Evolutionary conservation across 2,888 invertebrate genomes (phyloP), one percentile per base, ranked within the genome.

Genomic region (Nymphalis c-album): DNA sequence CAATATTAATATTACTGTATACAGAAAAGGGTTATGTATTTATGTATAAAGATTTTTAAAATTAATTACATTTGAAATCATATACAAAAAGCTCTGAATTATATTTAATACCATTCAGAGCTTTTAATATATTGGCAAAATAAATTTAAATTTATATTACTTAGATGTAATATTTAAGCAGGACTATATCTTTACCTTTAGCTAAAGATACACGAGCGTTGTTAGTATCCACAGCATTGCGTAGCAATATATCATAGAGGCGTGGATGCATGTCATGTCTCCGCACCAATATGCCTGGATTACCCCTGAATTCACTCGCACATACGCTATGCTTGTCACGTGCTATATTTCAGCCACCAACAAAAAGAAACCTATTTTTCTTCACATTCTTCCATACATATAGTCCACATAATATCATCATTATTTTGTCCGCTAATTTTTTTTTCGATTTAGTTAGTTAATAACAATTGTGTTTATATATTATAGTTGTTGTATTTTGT

Each of bases 331-430:
- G 82, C 86, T 73, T 70, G 81, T 84, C 89, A 87, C 86, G 88
- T 80, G 73, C 81, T 78, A 61, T 81, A 78, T 83, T 82, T 81
- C 79, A 84, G 78, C 80, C 80, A 73, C 75, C 78, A 80, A 80
- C 80, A 80, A 84, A 83, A 85, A 82, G 76, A 77, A 31, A 78
- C 80, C 79, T 83, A 82, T 86, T 82, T 84, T 83, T 84, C 83
- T 83, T 83, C 80, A 76, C 75, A 75, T 80, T 79, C 85, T 84
- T 85, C 77, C 80, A 80, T 74, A 75, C 74, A 79, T 84, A 85
- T 83, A 78, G 78, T 85, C 83, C 80, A 82, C 80, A 80, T 77
- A 80, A 78, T 80, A 78, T 78, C 64, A 64, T 45, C 22, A 51
- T 20, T 51, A 51, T 51, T 22, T 51, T 26, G 13, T 5, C 22